phyloP scores from a whole-genome alignment of 2,797 vertebrate genomes.

The Pteropus rufus region DNA sequence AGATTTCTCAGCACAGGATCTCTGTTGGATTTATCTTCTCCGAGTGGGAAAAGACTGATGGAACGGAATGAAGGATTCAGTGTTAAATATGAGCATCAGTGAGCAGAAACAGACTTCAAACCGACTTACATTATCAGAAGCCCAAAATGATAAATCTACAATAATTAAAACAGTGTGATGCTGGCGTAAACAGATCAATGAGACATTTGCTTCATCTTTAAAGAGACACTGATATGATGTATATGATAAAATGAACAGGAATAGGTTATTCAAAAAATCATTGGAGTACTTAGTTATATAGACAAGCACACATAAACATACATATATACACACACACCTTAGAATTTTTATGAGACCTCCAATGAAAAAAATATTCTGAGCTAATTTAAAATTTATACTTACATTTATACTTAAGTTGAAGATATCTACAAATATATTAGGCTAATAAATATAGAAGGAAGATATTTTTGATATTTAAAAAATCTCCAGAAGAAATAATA shows the following conservation, averaged over 20 bases:
- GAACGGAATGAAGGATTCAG: neutral
- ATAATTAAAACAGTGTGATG: slow-evolving; percentile 43
- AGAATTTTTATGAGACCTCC: neutral
- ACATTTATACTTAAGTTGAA: neutral
- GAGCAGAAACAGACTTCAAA: slow-evolving; percentile 24
- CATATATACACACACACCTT: neutral
- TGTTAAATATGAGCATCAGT: neutral
- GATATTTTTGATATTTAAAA: neutral
- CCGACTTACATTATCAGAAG: slow-evolving; percentile 13
- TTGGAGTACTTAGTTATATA: neutral
- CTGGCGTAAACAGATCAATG: slow-evolving; percentile 37
- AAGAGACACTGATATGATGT: slow-evolving; percentile 15
- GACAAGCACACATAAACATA: neutral
- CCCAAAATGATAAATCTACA: slow-evolving; percentile 17
- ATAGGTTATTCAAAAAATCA: slow-evolving; percentile 14
- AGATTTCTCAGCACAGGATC: neutral
- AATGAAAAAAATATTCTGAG: neutral
- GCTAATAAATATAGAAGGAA: neutral
- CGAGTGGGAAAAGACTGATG: slow-evolving; percentile 8
- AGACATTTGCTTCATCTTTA: slow-evolving; percentile 28
- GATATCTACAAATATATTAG: neutral
- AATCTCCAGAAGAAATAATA: neutral
- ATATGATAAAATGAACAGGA: slow-evolving; percentile 52
- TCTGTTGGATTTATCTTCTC: neutral
- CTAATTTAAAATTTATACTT: neutral